Conservation (phyloP, 2,113 vertebrate species). For the Neogobius melanostomus region DNA sequence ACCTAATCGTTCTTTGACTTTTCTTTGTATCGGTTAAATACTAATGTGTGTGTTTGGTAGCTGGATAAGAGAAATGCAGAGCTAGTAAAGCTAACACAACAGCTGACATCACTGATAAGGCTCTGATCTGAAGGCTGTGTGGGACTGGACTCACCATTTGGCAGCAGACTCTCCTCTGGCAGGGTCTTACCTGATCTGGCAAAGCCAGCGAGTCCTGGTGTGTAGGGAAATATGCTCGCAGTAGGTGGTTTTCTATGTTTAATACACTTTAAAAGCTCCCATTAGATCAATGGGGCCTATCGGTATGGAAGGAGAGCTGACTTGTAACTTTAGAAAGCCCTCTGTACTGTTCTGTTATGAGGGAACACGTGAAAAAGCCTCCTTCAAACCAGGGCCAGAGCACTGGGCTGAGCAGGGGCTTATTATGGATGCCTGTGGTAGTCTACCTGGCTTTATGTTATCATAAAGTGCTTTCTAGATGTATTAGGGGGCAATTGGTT, state of each 20-base stretch:
- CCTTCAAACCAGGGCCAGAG: conserved; percentile 1
- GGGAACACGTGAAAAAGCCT: neutral
- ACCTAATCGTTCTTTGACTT: conserved; percentile 5
- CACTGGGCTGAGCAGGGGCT: neutral
- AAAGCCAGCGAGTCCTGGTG: conserved; percentile 35
- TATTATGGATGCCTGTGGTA: neutral
- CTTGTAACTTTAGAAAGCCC: conserved; percentile 18
- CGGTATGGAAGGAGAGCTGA: conserved; percentile 26
- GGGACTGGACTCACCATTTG: conserved; percentile 37
- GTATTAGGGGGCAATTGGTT: neutral
- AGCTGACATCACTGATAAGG: conserved; percentile 60
- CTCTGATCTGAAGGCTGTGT: conserved; percentile 35
- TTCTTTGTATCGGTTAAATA: neutral
- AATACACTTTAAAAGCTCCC: conserved; percentile 13
- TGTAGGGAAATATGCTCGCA: conserved; percentile 35
- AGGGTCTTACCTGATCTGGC: conserved; percentile 44
- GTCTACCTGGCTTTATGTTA: conserved; percentile 1
- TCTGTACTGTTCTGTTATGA: conserved; percentile 11
- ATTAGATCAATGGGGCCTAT: conserved; percentile 30
- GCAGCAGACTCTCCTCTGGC: conserved; percentile 34
- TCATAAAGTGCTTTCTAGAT: neutral
- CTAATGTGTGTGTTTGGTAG: conserved; percentile 21
- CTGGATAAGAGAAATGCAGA: conserved; percentile 16
- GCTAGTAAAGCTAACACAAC: conserved; percentile 37
- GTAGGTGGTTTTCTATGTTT: conserved; percentile 26